Percentiles rank a stretch among this genome's conserved stretches.
Evolutionary conservation across 2,113 vertebrate species (phyloP).

Genomic region (Charina bottae): DNA sequence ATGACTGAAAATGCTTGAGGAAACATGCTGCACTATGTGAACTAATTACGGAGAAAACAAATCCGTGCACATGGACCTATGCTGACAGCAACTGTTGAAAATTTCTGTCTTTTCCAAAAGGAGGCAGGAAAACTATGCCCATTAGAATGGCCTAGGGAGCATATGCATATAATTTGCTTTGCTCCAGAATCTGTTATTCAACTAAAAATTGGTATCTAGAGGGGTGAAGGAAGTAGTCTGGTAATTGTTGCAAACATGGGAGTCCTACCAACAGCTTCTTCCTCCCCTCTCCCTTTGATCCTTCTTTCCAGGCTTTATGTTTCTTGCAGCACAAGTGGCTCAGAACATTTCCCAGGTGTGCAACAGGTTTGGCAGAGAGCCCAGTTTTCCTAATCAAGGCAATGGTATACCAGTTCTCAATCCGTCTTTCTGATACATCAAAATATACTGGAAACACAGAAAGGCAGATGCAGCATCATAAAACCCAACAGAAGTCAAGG

Average conservation of each 20-base stretch:
- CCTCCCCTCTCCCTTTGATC: neutral
- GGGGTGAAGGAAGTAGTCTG: neutral
- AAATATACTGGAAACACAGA: neutral
- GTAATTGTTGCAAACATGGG: neutral
- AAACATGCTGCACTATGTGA: slow-evolving; percentile 19
- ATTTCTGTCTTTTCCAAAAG: neutral
- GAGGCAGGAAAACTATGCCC: neutral
- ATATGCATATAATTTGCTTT: neutral
- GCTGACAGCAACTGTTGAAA: neutral
- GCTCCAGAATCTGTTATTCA: neutral
- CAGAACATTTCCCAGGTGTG: slow-evolving; percentile 10
- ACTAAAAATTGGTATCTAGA: neutral
- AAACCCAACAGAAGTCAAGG: neutral
- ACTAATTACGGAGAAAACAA: neutral
- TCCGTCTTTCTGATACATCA: neutral
- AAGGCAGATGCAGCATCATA: neutral
- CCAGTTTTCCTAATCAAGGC: neutral
- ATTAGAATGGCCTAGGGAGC: neutral
- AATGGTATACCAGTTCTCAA: neutral
- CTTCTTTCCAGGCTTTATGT: neutral
- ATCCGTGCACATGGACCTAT: neutral
- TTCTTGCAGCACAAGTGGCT: neutral
- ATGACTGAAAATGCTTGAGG: slow-evolving; percentile 14
- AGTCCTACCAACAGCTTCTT: neutral
- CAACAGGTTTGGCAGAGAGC: neutral